phyloP scores from a whole-genome alignment of 2,888 invertebrate species.

The Plemyria rubiginata region DNA sequence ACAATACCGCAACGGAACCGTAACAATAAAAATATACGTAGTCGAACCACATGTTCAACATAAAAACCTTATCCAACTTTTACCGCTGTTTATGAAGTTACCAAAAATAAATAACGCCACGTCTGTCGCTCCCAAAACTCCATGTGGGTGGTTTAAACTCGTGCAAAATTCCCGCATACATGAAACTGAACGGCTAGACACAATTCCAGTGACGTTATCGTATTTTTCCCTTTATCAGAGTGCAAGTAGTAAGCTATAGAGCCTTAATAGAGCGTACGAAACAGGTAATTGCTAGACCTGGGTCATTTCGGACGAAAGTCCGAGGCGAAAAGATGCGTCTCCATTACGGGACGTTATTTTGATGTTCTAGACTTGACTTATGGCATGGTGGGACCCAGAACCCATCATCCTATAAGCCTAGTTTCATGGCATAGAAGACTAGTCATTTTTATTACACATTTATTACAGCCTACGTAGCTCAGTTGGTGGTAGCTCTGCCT shows the following conservation, averaged over 20 bases:
- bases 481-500: too few species aligned
- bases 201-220: conserved; percentile 57
- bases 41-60: conserved; percentile 3
- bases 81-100: conserved; percentile 18
- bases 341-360: too few species aligned
- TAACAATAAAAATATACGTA: background rate
- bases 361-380: too few species aligned
- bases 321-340: too few species aligned
- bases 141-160: conserved; percentile 52
- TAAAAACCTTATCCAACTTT: conserved; percentile 17
- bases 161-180: conserved; percentile 49
- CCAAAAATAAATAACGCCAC: conserved; percentile 26
- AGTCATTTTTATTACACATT: too few species aligned
- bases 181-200: conserved; percentile 54
- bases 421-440: too few species aligned
- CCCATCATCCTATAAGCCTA: too few species aligned
- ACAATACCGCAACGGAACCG: background rate
- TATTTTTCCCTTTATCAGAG: conserved; percentile 42
- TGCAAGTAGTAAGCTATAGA: conserved; percentile 8
- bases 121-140: conserved; percentile 44
- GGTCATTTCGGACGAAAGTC: too few species aligned
- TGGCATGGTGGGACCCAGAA: too few species aligned
- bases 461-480: too few species aligned
- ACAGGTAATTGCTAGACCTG: background rate
- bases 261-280: background rate